These are phyloP conservation scores for Phania funesta DNA, from an alignment of 2,888 invertebrate species.

Conservation along the genomic window DNA sequence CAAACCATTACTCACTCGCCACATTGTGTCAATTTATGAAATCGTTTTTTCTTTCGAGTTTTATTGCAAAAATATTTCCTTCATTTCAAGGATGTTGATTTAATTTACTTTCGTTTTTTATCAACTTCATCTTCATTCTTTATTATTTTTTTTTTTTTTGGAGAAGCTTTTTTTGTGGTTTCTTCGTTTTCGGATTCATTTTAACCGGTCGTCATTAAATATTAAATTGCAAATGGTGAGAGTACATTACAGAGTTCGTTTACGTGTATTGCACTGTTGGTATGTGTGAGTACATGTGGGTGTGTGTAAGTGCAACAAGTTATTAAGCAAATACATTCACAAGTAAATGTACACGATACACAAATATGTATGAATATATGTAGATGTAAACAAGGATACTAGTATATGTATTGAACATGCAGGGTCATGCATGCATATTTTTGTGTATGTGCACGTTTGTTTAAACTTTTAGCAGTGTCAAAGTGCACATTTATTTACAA, in stretches of 20 bases:
- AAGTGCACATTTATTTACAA: neutral
- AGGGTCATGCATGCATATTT: constrained; percentile 29
- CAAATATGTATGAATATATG: neutral
- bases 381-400: constrained; percentile 8
- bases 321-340: constrained; percentile 50
- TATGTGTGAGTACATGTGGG: neutral
- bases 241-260: neutral
- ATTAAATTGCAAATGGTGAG: constrained; percentile 14
- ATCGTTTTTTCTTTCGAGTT: constrained; percentile 16
- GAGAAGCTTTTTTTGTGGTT: neutral
- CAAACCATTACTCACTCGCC: neutral
- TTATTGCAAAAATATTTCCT: constrained; percentile 21
- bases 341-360: neutral
- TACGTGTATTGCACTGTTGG: neutral
- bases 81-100: constrained; percentile 39
- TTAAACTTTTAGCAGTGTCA: constrained; percentile 7
- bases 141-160: neutral
- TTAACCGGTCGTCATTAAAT: constrained; percentile 44
- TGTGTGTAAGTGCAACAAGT: constrained; percentile 62
- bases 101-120: constrained; percentile 33
- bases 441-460: neutral
- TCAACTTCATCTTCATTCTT: neutral
- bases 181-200: constrained; percentile 11
- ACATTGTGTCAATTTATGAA: neutral
- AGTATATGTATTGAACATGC: neutral